Evolutionary conservation across 2,113 vertebrate genomes (phyloP).

Genomic region (Phalacrocorax carbo): DNA sequence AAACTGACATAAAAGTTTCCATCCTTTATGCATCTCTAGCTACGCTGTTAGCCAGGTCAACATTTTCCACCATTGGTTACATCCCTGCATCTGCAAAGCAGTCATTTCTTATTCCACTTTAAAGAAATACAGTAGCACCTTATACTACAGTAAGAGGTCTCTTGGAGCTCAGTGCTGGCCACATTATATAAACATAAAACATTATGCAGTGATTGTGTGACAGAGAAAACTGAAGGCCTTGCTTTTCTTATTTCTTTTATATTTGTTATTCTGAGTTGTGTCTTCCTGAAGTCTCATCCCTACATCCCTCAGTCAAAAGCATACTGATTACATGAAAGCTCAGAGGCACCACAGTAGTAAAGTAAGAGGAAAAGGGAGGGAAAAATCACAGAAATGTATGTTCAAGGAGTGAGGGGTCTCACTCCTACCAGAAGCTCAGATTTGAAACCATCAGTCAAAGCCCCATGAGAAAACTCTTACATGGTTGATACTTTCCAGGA

Average conservation of each 20-base stretch:
- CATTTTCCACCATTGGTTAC: background rate
- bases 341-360: background rate
- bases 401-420: background rate
- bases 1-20: background rate
- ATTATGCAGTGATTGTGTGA: background rate
- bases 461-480: background rate
- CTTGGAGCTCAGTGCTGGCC: background rate
- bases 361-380: background rate
- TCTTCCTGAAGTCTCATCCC: background rate
- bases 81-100: background rate
- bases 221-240: background rate
- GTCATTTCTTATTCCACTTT: background rate
- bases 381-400: background rate
- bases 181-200: background rate
- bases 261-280: background rate
- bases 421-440: background rate
- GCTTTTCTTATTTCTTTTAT: background rate
- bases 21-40: background rate
- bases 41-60: background rate
- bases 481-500: background rate
- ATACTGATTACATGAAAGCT: background rate
- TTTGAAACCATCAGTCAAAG: background rate
- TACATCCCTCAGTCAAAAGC: background rate
- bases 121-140: background rate
- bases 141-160: background rate